These are phyloP conservation scores for Gila robusta DNA, from an alignment of 2,797 vertebrate genomes.

Conservation along the genomic window DNA sequence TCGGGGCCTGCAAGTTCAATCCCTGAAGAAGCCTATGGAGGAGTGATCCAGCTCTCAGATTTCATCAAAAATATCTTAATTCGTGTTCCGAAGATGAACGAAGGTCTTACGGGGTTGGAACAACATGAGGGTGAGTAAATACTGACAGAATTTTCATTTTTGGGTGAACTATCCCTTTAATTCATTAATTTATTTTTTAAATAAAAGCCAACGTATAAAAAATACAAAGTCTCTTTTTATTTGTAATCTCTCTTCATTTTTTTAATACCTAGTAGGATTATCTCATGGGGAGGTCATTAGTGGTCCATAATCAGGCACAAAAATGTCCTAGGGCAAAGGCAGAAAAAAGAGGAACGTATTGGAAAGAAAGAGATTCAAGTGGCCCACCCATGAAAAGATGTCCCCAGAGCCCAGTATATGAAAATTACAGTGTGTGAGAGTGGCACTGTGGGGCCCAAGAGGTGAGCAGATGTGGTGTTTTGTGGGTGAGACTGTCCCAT, in stretches of 20 bases:
- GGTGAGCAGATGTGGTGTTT: constrained; percentile 19
- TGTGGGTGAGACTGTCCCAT: constrained; percentile 19
- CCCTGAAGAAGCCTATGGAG: no score
- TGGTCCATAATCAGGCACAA: background rate
- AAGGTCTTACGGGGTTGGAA: no score
- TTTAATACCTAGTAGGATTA: background rate
- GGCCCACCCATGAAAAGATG: constrained; percentile 64
- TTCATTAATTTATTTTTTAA: background rate
- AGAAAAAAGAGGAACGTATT: background rate
- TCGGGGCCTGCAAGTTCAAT: no score
- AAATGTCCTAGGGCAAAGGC: constrained; percentile 10
- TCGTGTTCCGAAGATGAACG: no score
- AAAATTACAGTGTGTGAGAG: constrained; percentile 68
- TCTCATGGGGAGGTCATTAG: background rate
- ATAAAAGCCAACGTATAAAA: background rate
- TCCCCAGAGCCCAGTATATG: constrained; percentile 71
- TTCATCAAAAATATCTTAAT: no score
- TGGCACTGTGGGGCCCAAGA: constrained; percentile 50
- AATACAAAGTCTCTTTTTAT: background rate
- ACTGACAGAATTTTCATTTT: no score
- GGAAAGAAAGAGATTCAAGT: constrained; percentile 23
- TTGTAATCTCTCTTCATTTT: background rate
- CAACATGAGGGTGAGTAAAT: no score
- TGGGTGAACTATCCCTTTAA: no score
- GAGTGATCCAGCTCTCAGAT: no score